Evolutionary conservation across 1,140 invertebrate species (phyloP).

Genomic region (Drosophila sp.): DNA sequence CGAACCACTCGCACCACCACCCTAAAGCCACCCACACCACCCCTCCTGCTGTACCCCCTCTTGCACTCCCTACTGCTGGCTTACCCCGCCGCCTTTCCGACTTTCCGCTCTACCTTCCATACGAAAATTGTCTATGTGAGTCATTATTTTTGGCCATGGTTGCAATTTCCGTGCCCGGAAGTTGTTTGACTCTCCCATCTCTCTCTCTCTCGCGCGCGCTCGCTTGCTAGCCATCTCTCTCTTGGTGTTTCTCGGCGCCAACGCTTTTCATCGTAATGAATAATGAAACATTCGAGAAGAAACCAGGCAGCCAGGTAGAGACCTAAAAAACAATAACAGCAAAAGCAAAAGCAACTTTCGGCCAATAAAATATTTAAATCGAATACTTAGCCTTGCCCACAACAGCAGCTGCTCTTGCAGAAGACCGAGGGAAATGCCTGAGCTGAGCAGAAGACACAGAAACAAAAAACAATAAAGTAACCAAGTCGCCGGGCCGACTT

Average conservation of each 20-base stretch:
- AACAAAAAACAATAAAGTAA: no score
- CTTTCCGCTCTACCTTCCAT: not conserved
- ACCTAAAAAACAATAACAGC: slow-evolving; percentile 38
- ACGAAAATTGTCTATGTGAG: slow-evolving; percentile 57
- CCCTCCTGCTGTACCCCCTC: not conserved
- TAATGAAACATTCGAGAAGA: slow-evolving; percentile 65
- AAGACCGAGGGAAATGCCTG: not conserved
- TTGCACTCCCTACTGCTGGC: not conserved
- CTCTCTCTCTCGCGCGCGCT: not conserved
- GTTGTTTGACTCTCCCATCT: slow-evolving; percentile 36
- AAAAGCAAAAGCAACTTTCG: slow-evolving; percentile 31
- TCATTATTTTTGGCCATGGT: slow-evolving; percentile 80
- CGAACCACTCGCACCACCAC: not conserved
- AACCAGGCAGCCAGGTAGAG: slow-evolving; percentile 21
- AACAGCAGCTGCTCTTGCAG: not conserved
- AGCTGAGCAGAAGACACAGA: no score
- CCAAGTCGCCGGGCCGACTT: no score
- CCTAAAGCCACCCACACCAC: not conserved
- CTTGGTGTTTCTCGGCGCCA: slow-evolving; percentile 48
- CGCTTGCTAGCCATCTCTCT: not conserved
- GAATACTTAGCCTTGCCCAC: slow-evolving; percentile 48
- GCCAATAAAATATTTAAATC: slow-evolving; percentile 78
- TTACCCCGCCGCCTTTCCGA: not conserved
- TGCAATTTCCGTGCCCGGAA: slow-evolving; percentile 70
- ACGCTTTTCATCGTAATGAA: slow-evolving; percentile 60